A percentile compares a stretch with the other conserved stretches of the same genome.
These are phyloP conservation scores for Phataginus tetradactyla DNA, from an alignment of 2,797 vertebrate species.

Conservation along the genomic window DNA sequence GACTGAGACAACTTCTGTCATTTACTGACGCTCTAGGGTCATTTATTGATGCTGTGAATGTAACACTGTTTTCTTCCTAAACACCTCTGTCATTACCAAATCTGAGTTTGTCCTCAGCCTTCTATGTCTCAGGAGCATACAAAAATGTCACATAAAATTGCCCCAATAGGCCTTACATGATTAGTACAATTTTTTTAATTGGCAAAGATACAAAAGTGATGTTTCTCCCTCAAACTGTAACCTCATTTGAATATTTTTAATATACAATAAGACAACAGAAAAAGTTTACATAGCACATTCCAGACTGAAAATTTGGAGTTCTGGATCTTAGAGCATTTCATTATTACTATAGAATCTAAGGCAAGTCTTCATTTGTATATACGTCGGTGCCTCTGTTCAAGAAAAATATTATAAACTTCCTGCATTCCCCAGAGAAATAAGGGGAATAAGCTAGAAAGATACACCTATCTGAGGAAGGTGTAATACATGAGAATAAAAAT, in stretches of 20 bases:
- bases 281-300: not conserved
- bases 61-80: not conserved
- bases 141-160: not conserved
- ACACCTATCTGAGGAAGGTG: not conserved
- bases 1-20: not conserved
- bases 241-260: not conserved
- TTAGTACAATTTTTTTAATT: not conserved
- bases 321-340: not conserved
- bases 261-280: not conserved
- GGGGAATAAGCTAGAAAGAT: not conserved
- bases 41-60: not conserved
- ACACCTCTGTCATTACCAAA: not conserved
- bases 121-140: not conserved
- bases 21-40: not conserved
- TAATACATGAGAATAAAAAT: conserved; percentile 25
- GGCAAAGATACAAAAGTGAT: conserved; percentile 10
- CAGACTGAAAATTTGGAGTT: not conserved
- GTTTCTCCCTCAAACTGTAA: not conserved
- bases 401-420: not conserved
- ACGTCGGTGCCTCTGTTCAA: not conserved
- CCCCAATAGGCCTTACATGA: not conserved
- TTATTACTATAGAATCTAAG: not conserved
- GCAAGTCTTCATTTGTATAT: not conserved
- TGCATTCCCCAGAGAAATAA: not conserved
- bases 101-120: not conserved